Base-by-base conservation (phyloP, 2,113 vertebrate genomes). In the Rhinopomastus cyanomelas region DNA sequence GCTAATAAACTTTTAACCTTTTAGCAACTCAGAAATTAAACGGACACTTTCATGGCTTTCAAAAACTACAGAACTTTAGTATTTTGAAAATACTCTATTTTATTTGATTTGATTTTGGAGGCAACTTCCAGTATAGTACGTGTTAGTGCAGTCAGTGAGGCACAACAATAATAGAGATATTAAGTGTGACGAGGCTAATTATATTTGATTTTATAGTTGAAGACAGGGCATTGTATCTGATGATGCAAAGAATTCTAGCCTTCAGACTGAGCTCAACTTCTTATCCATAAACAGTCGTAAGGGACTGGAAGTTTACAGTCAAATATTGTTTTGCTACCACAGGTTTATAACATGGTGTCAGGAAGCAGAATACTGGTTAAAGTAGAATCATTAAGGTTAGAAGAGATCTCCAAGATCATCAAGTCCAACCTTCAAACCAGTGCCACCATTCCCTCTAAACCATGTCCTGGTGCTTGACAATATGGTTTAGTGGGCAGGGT, bases 1-100 rank as follows among this genome's bases (percentile, higher is more conserved):
- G 77, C 69, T 90, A 94, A 89, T 94, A 84, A 55, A 84, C 55
- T 91, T 90, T 95, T 93, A 95, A 91, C 83, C 77, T 89, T 91
- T 89, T 80, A 93, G 82, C 85, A 95, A 81, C 37, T 88, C 57
- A 61, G 46, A 74, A 53, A 3, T 44, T 8, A 74, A 88, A 32
- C 27, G 3, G 5, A 39, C 4, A 39, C 3, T 34, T 68, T 20
- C 2, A 10, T 23, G 16, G 3, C 29, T 55, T 78, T 71, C 11
- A 89, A 66, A 46, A 77, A 36, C 27, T 30, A 22, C 16, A 39
- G 48, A 34, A 25, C 65, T 9, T 25, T 44, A 34, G 19, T 52
- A 53, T 32, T 49, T 68, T 57, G 5, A 72, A 80, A 55, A 4
- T 42, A 51, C n/a, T 17, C 2, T 51, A 27, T 60, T 30, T 32